Evolutionary conservation across 2,113 vertebrate species (phyloP), one percentile per base, ranked within the genome.

Genomic region (Danio rerio): DNA sequence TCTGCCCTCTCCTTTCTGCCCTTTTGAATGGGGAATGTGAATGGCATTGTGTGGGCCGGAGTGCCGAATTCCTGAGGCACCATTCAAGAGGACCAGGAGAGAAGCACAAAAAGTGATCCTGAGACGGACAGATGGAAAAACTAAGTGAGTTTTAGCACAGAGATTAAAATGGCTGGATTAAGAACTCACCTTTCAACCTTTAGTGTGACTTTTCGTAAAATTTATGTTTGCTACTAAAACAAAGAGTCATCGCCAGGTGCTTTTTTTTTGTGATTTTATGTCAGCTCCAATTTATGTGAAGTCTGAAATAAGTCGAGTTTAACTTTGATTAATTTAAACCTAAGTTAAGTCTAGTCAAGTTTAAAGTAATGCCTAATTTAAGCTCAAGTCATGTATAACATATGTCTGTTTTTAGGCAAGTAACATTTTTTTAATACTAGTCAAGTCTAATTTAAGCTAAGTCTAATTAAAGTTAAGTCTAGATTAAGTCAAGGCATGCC

Each of bases 21-120:
- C 89, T 88, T 87, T 90, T 90, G 86, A 92, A 88, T 90, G 86
- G 90, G 90, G 89, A 92, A 90, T 86, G 87, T 91, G 89, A 93
- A 93, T 90, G 81, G 87, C 86, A 90, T 92, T 92, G 90, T 91
- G 86, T 90, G 68, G 86, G 83, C 81, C 80, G 86, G 84, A 85
- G 81, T 84, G 86, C 86, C 87, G 82, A 91, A 90, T 89, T 90
- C 86, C 84, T 81, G 52, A 72, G 75, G 78, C 81, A 83, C 81
- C 85, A 81, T 84, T 86, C 89, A 93, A 88, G 87, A 83, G 85
- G 89, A 89, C 90, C 85, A 89, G 80, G 88, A 87, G 87, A 69
- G 78, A 52, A 47, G 70, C 86, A 92, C 91, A 92, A 92, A 92
- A 90, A 85, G 79, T 12, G n/a, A 40, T 78, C 84, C 65, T 42